Evolutionary conservation across 2,797 vertebrate genomes (phyloP).

Genomic region (Sebastes wilsoni): DNA sequence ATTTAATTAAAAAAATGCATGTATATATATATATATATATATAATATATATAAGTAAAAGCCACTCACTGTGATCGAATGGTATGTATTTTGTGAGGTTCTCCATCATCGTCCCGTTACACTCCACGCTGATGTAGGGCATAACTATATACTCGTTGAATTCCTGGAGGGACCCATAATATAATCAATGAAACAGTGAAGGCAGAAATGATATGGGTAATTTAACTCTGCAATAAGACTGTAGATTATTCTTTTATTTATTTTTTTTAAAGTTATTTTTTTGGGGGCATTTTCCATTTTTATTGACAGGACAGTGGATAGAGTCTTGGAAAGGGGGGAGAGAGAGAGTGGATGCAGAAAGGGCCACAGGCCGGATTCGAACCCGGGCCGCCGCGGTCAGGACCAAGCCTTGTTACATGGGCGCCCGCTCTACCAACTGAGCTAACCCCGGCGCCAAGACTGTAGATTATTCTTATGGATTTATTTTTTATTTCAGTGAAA

Average conservation of each 20-base stretch:
- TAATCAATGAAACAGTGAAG: not conserved
- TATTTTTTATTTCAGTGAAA: not conserved
- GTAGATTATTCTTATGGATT: not conserved
- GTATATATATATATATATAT: accelerated
- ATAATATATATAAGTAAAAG: accelerated
- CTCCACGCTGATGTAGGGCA: slow-evolving; percentile 45
- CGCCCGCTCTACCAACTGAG: no score
- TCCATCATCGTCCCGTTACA: slow-evolving; percentile 51
- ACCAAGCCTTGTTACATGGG: no score
- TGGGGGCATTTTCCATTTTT: no score
- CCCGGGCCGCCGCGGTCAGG: no score
- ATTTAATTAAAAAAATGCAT: no score
- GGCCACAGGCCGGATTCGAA: no score
- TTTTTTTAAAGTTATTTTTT: no score
- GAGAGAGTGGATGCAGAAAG: no score
- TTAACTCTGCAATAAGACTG: not conserved
- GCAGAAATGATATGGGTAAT: not conserved
- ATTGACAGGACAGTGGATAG: no score
- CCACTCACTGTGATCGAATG: slow-evolving; percentile 47
- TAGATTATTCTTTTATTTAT: not conserved
- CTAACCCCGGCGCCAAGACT: no score
- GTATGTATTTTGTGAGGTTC: not conserved
- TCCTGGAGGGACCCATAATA: slow-evolving; percentile 5
- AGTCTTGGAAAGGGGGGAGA: no score
- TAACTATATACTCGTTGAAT: accelerated